phyloP scores from a whole-genome alignment of 2,797 vertebrate genomes.

The Neostethus bicornis region DNA sequence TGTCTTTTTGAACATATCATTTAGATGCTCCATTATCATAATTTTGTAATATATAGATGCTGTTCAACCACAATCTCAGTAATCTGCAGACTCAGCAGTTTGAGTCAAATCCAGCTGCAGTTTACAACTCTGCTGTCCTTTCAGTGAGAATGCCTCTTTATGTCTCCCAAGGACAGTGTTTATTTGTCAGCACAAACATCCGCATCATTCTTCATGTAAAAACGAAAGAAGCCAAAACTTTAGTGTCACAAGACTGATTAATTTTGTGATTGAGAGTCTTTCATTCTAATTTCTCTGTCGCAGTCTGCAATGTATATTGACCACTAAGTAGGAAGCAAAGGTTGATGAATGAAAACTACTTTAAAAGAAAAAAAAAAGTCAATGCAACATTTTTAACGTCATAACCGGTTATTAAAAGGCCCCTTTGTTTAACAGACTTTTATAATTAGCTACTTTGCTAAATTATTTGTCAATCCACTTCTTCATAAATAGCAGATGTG shows the following conservation, averaged over 20 bases:
- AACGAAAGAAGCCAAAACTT: background rate
- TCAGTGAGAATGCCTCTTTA: background rate
- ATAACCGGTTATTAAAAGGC: background rate
- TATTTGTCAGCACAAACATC: background rate
- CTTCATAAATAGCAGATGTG: background rate
- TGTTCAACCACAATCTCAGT: background rate
- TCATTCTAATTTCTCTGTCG: background rate
- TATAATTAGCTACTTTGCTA: background rate
- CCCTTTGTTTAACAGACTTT: background rate
- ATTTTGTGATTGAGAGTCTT: background rate
- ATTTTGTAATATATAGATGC: background rate
- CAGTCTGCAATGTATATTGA: background rate
- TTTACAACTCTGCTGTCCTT: background rate
- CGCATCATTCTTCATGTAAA: constrained; percentile 2
- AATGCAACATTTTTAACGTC: background rate
- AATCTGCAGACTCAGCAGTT: background rate
- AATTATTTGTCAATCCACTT: too few relatives aligned
- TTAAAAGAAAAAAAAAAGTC: background rate
- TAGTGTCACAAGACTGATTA: background rate
- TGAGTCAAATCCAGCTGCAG: background rate
- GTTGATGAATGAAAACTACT: background rate
- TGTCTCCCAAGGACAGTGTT: background rate
- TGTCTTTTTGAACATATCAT: background rate
- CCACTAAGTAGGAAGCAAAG: background rate
- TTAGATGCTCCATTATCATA: background rate